These are phyloP conservation scores for Pseudochirops corinnae DNA, from an alignment of 2,797 vertebrate species.

Conservation along the genomic window DNA sequence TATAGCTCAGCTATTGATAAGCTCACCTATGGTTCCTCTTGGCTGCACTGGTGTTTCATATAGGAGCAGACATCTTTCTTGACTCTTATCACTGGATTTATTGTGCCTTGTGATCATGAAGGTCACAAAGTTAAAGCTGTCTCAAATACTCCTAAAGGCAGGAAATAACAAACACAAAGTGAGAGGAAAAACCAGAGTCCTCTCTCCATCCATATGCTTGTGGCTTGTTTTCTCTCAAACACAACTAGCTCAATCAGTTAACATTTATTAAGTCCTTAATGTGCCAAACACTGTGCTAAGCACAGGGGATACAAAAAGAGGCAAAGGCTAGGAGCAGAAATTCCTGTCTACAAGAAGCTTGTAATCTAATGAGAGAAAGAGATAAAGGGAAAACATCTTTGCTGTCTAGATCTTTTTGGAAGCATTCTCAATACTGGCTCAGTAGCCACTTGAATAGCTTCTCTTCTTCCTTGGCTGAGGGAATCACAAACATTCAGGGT, in stretches of 20 bases:
- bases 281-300: background rate
- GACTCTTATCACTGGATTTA: background rate
- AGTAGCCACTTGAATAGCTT: background rate
- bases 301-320: background rate
- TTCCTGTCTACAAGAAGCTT: background rate
- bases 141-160: background rate
- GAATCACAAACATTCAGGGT: background rate
- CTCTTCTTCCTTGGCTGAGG: background rate
- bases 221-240: background rate
- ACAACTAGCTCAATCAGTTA: background rate
- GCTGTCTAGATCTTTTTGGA: background rate
- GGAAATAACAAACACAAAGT: background rate
- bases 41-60: background rate
- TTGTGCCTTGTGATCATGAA: background rate
- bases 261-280: background rate
- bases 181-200: background rate
- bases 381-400: background rate
- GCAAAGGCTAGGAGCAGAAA: background rate
- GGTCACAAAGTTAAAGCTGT: background rate
- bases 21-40: background rate
- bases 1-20: background rate
- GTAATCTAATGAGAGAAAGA: background rate
- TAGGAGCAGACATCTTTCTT: background rate
- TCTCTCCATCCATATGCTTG: background rate
- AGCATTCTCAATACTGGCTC: background rate